Base-by-base conservation (phyloP, 2,113 vertebrate genomes). In the Felis chaus region DNA sequence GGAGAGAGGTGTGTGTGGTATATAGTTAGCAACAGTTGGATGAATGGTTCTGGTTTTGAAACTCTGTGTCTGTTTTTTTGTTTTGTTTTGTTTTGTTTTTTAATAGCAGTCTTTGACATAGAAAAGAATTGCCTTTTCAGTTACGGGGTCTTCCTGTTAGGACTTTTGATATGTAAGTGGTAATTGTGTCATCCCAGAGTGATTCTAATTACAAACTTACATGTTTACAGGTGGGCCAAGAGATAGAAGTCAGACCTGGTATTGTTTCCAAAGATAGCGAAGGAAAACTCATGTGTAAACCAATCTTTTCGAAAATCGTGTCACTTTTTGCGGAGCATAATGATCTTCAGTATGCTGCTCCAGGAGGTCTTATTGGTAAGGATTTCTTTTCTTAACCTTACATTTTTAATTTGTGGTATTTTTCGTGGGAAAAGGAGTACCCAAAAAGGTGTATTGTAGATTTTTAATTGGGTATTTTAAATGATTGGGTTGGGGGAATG, bases 201-300 rank as follows among this genome's bases (percentile, higher is more conserved):
- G n/a, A 78, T 97, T 87, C 66, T 92, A 53, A 94, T 33, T 93
- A 55, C 19, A 90, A 33, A 94, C 95, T 71, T 86, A 15, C 91
- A 15, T 97, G 27, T 97, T 95, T 96, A 95, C 79, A 99, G 99
- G 99, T 99, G 97, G 99, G 99, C 74, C 99, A 99, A 97, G 99
- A 99, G 98, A 98, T 99, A 71, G 99, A 99, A 98, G 99, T 99
- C 83, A 99, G 99, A 55, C 99, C 99, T 25, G 99, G 99, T 53
- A 99, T 99, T 71, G 99, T 99, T 94, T 99, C 99, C 96, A 99
- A 99, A 98, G 99, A 99, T 98, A 99, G 99, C 48, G 99, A 99
- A 97, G 99, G 99, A 93, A 99, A 99, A 97, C 99, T 99, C 80
- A 99, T 99, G 99, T 99, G 99, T 98, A 99, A 99, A 97, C 99